Evolutionary conservation across 2,113 vertebrate genomes (phyloP).

Genomic region (Actenoides hombroni): DNA sequence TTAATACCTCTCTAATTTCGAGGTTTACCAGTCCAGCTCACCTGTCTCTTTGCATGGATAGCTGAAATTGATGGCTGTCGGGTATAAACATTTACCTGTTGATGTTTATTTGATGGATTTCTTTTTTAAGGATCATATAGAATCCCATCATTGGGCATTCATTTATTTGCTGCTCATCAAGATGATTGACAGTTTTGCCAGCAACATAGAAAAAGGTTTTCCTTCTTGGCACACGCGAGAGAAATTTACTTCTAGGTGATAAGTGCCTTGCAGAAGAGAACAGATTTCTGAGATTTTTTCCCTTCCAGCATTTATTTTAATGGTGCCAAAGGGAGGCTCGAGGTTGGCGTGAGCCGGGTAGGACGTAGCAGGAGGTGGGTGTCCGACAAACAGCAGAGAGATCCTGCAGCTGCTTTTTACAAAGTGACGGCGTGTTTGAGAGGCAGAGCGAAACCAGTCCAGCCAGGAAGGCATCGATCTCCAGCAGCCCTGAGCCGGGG

Average conservation of each 20-base stretch:
- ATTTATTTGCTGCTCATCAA: conserved; percentile 85
- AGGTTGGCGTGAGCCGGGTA: neutral
- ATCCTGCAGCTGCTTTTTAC: neutral
- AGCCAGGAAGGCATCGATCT: neutral
- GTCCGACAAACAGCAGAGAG: neutral
- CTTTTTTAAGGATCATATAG: conserved; percentile 82
- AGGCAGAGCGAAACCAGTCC: neutral
- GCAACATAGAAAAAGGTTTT: conserved; percentile 70
- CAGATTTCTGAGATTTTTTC: conserved; percentile 53
- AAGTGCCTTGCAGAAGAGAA: conserved; percentile 45
- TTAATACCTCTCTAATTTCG: conserved; percentile 84
- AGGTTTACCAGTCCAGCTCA: conserved; percentile 86
- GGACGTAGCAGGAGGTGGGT: neutral
- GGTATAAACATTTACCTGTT: conserved; percentile 83
- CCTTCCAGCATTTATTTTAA: conserved; percentile 19
- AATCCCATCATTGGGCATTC: conserved; percentile 84
- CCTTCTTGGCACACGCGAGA: conserved; percentile 58
- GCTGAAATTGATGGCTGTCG: conserved; percentile 82
- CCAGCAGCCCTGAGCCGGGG: neutral
- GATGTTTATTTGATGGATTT: conserved; percentile 84
- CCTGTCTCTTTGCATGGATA: conserved; percentile 83
- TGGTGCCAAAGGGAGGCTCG: neutral
- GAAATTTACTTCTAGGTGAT: conserved; percentile 63
- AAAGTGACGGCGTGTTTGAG: neutral
- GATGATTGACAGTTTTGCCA: conserved; percentile 82